Conservation (phyloP, 2,888 invertebrate species). For the Drosophila cracens region DNA sequence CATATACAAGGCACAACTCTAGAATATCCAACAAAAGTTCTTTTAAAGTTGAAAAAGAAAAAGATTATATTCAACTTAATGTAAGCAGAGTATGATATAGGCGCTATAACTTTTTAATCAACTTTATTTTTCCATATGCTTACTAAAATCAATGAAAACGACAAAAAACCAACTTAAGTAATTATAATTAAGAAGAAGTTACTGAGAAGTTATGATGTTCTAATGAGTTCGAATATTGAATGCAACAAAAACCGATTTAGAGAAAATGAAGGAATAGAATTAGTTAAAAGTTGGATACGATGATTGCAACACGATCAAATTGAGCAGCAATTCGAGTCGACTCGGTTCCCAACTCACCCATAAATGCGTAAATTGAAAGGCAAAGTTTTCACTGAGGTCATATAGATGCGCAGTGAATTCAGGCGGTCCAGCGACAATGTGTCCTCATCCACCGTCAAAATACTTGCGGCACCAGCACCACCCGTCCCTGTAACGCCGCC, state of each 20-base stretch:
- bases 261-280: not conserved
- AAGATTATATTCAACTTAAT: not conserved
- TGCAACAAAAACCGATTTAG: not conserved
- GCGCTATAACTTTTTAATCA: not conserved
- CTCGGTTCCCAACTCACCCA: conserved; percentile 81
- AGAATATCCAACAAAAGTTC: not conserved
- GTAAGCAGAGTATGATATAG: not conserved
- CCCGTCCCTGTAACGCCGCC: conserved; percentile 31
- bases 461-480: conserved; percentile 60
- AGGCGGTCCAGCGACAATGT: conserved; percentile 84
- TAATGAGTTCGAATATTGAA: not conserved
- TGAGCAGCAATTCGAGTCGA: conserved; percentile 19
- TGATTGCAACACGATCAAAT: conserved; percentile 14
- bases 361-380: conserved; percentile 85
- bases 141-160: not conserved
- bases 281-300: not conserved
- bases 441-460: conserved; percentile 83
- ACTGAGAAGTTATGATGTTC: not conserved
- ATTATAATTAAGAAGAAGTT: not conserved
- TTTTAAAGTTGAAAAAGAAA: not conserved
- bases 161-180: not conserved
- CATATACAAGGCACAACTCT: conserved; percentile 12
- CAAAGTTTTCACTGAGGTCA: conserved; percentile 84
- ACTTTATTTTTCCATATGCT: not conserved
- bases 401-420: conserved; percentile 84